Base-by-base conservation (phyloP, 2,113 vertebrate genomes). In the Galemys pyrenaicus region DNA sequence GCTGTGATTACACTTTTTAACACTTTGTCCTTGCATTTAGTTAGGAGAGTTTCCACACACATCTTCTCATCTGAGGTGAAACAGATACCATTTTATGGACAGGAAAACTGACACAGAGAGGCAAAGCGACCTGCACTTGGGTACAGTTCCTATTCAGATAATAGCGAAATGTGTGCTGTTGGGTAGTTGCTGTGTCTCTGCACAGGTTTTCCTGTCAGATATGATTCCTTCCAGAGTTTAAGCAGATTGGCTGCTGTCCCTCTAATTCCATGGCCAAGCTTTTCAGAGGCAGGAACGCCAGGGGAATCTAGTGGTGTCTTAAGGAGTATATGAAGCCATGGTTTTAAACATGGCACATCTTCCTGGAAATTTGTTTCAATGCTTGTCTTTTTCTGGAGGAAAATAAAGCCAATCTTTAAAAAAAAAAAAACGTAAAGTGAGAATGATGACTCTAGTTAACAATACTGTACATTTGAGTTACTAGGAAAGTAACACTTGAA, bases 331-430 rank as follows among this genome's bases (percentile, higher is more conserved):
- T 7, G 35, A 70, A 91, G 35, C 56, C n/a, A n/a, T 17, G 32
- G 41, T 70, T n/a, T 84, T 62, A 80, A 91, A 86, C 32, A 28
- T 15, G 12, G 67, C 22, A 28, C 11, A 62, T 60, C 39, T 77
- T 92, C 60, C 65, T 65, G 10, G 86, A 87, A 82, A 60, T 54
- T 94, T 58, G 58, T 94, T 87, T 91, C 65, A 88, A 39, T 6
- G 58, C 28, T 74, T 35, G 35, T 17, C 35, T 82, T 68, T 90
- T 74, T 75, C 37, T 13, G 26, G 37, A 89, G 41, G 80, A 22
- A 35, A 11, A 10, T n/a, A 54, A 71, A 49, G 7, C 3, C 32
- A 80, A 46, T 78, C 60, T 41, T 74, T 71, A 41, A 51, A 67
- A 82, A 49, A 60, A 49, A 60, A 70, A 46, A 19, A 65, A 39